Base-by-base conservation (phyloP, 2,797 vertebrate genomes). In the Brachyalestes nurse region DNA sequence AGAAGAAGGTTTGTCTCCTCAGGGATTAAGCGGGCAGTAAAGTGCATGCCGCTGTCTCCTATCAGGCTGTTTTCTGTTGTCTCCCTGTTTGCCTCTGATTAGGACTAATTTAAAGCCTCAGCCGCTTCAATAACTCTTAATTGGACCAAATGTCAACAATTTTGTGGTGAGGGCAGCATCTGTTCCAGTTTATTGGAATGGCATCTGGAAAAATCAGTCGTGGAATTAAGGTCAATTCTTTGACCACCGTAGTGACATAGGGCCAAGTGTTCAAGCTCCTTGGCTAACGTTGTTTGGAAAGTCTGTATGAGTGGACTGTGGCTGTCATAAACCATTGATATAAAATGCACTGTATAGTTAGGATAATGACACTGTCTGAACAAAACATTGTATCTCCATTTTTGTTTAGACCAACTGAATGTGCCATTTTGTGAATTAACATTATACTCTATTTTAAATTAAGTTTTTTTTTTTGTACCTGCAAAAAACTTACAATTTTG, bases 61-160 rank as follows among this genome's bases (percentile, higher is more conserved):
- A n/a, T 82, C 34, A 8, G 64, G 19, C 55, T 67, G 55, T 17
- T 74, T 65, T 49, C 19, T 77, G 49, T 34, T 74, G 69, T 70
- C 75, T 67, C 67, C 74, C 58, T 53, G 25, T 58, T 69, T 58
- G 51, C 25, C 61, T 53, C 57, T 70, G 74, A 78, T 76, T 75
- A 77, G 40, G 58, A 67, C 57, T 82, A 28, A 80, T 82, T 80
- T 75, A 77, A 78, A 64, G 49, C 71, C 67, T 82, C 62, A 61
- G 40, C 19, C 13, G 58, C 64, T 77, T 78, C 64, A 83, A 62
- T 86, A 83, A 75, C n/a, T 83, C 75, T 62, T 86, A 83, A 84
- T 84, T 83, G 64, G 70, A 64, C 67, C 64, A 55, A 84, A 83
- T 81, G 75, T 80, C 83, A 77, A 65, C 72, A 77, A 79, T 82